phyloP scores from a whole-genome alignment of 2,797 vertebrate species.

The Poecilia wingei region DNA sequence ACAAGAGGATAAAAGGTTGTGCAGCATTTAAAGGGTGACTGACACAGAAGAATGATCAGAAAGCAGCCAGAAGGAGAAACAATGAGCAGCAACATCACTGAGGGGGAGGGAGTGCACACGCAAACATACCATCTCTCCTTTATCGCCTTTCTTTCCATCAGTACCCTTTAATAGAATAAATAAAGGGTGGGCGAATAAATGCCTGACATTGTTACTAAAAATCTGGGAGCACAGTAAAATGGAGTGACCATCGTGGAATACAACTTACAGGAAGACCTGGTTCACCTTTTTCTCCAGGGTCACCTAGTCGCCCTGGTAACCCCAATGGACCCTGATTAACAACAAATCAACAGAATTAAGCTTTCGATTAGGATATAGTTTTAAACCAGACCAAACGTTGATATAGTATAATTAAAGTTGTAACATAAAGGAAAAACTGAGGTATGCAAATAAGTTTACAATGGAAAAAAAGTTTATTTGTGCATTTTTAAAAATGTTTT shows the following conservation, averaged over 20 bases:
- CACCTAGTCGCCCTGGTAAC: constrained; percentile 84
- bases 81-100: constrained; percentile 21
- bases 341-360: constrained; percentile 3
- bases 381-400: neutral
- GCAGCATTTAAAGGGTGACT: constrained; percentile 33
- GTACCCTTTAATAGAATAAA: constrained; percentile 72
- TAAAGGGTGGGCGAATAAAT: constrained; percentile 2
- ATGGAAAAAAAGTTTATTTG: neutral
- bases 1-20: constrained; percentile 27
- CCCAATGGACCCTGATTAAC: constrained; percentile 84
- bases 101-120: constrained; percentile 9
- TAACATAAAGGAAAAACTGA: neutral
- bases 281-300: constrained; percentile 85
- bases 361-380: neutral
- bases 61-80: constrained; percentile 21
- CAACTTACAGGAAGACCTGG: constrained; percentile 70
- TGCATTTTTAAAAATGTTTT: neutral
- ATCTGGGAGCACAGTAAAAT: neutral
- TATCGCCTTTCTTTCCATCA: constrained; percentile 84
- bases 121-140: constrained; percentile 83
- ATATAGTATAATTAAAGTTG: neutral
- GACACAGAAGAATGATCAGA: constrained; percentile 41
- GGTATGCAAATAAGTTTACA: neutral
- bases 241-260: neutral
- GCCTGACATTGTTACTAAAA: neutral